Percentiles rank a stretch among this genome's conserved stretches.
Evolutionary conservation across 2,888 invertebrate species (phyloP).

Genomic region (Sthenelais limicola): DNA sequence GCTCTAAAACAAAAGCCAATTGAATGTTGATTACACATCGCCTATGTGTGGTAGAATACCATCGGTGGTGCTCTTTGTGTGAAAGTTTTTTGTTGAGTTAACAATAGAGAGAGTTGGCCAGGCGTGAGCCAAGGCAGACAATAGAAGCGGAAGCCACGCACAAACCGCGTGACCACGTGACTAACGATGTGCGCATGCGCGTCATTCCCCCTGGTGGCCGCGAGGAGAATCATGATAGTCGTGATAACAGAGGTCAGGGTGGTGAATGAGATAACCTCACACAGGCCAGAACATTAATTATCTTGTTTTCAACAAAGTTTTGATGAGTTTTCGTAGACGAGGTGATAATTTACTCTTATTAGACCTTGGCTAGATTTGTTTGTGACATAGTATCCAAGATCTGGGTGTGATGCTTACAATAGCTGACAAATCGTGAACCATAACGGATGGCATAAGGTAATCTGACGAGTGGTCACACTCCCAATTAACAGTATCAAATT

Average conservation of each 20-base stretch:
- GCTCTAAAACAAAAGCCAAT: constrained; percentile 32
- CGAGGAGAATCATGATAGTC: neutral
- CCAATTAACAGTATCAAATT: too few relatives aligned
- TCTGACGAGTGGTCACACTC: too few relatives aligned
- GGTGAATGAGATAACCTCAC: neutral
- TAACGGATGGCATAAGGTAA: too few relatives aligned
- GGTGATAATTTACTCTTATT: too few relatives aligned
- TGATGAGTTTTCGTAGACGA: neutral
- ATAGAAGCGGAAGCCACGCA: neutral
- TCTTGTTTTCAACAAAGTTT: constrained; percentile 33
- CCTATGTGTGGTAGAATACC: neutral
- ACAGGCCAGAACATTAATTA: constrained; percentile 24
- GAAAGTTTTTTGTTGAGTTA: neutral
- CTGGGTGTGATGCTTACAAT: too few relatives aligned
- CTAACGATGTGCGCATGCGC: constrained; percentile 20
- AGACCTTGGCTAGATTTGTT: too few relatives aligned
- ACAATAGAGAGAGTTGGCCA: neutral
- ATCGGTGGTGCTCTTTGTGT: neutral
- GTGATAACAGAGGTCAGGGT: neutral
- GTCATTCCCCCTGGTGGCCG: neutral
- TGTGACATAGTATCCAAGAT: too few relatives aligned
- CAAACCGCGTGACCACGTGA: constrained; percentile 2
- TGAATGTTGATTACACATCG: constrained; percentile 32
- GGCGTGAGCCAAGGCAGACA: neutral
- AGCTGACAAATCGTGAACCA: too few relatives aligned